Evolutionary conservation across 2,888 invertebrate genomes (phyloP).

Genomic region (Drosophila percnosoma): DNA sequence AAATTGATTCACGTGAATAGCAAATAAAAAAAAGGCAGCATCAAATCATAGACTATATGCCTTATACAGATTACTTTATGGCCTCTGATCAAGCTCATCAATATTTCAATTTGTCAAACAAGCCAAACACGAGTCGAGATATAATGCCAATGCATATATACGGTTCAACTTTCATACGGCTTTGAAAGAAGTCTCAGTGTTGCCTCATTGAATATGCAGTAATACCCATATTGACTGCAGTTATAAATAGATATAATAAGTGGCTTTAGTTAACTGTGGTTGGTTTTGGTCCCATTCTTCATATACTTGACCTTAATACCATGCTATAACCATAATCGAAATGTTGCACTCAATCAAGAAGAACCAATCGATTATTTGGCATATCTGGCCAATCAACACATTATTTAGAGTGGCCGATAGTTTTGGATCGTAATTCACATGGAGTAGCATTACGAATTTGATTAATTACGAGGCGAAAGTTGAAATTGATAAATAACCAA

Average conservation of each 20-base stretch:
- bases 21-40: conserved; percentile 4
- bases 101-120: conserved; percentile 25
- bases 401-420: conserved; percentile 29
- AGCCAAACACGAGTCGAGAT: conserved; percentile 5
- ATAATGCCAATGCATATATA: not conserved
- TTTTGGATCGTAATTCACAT: conserved; percentile 10
- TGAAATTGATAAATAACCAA: conserved; percentile 12
- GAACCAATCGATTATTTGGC: conserved; percentile 33
- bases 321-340: conserved; percentile 21
- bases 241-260: not conserved
- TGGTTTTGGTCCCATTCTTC: not conserved
- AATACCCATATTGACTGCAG: not conserved
- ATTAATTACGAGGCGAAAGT: conserved; percentile 46
- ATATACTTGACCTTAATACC: not conserved
- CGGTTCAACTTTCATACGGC: not conserved
- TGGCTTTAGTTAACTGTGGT: not conserved
- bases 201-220: not conserved
- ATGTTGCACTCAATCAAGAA: conserved; percentile 29
- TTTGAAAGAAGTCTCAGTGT: not conserved
- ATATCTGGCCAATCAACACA: conserved; percentile 44
- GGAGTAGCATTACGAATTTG: conserved; percentile 53
- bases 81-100: conserved; percentile 15
- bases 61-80: not conserved
- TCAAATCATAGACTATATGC: not conserved
- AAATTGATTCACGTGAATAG: conserved; percentile 27